Conservation (phyloP, 2,888 invertebrate species). For the Tipula unca region DNA sequence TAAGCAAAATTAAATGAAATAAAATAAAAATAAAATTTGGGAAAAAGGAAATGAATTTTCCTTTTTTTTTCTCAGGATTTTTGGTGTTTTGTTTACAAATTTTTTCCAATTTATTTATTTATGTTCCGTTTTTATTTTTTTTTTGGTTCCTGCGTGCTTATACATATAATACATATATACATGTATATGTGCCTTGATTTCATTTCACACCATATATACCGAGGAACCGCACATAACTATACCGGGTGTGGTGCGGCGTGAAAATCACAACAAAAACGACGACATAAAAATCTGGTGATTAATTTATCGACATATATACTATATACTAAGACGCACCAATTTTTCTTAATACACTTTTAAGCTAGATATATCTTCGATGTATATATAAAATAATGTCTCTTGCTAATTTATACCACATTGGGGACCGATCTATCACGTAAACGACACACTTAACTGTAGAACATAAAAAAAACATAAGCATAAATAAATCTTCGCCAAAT, state of each 20-base stretch:
- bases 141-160: not conserved
- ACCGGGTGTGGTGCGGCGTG: not conserved
- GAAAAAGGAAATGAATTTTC: not conserved
- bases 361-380: not conserved
- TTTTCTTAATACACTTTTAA: not conserved
- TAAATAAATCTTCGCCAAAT: not conserved
- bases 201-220: not conserved
- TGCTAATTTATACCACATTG: not conserved
- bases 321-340: not conserved
- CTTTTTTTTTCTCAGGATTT: not conserved
- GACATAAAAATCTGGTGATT: not conserved
- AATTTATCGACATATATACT: not conserved
- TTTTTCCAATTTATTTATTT: not conserved
- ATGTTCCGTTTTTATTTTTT: not conserved
- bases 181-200: too few species aligned
- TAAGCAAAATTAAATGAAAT: not conserved
- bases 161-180: too few species aligned
- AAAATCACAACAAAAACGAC: not conserved
- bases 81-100: not conserved
- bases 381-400: not conserved
- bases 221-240: not conserved
- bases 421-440: not conserved
- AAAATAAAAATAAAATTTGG: not conserved
- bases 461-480: not conserved
- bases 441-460: not conserved